These are phyloP conservation scores for Hemiprocne comata DNA, from an alignment of 2,113 vertebrate species.

Conservation along the genomic window DNA sequence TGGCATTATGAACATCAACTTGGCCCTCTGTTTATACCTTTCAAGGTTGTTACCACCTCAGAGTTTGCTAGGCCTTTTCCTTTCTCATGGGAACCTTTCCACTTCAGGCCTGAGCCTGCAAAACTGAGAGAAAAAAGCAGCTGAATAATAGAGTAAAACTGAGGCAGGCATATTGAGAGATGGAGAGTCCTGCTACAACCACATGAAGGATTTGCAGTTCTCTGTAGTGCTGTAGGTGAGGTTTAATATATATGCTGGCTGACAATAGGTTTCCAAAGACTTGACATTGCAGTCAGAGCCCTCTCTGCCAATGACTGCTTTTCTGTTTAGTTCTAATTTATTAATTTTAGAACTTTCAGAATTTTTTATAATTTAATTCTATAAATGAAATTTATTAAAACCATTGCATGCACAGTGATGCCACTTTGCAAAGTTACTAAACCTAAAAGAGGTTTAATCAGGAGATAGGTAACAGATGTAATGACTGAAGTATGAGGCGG, in stretches of 20 bases:
- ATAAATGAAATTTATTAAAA: constrained; percentile 77
- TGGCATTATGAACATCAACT: too few species aligned
- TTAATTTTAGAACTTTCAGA: too few species aligned
- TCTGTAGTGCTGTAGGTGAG: background rate
- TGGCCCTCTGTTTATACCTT: too few species aligned
- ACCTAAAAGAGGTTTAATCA: constrained; percentile 73
- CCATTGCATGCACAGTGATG: constrained; percentile 67
- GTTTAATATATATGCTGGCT: background rate
- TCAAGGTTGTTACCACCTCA: too few species aligned
- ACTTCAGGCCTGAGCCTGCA: too few species aligned
- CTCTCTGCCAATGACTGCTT: constrained; percentile 32
- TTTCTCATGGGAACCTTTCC: too few species aligned
- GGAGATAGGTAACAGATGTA: constrained; percentile 59
- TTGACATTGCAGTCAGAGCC: constrained; percentile 42
- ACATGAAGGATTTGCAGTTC: background rate
- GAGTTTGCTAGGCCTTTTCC: too few species aligned
- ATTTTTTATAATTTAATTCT: background rate
- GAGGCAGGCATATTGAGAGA: too few species aligned
- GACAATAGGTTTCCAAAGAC: constrained; percentile 31
- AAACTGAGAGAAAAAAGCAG: too few species aligned
- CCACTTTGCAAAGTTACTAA: constrained; percentile 70
- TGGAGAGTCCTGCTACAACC: too few species aligned
- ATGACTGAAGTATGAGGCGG: constrained; percentile 29
- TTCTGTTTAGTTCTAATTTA: constrained; percentile 49
- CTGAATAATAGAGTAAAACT: too few species aligned